Evolutionary conservation across 2,797 vertebrate genomes (phyloP).

Genomic region (Jordanella pulchra): DNA sequence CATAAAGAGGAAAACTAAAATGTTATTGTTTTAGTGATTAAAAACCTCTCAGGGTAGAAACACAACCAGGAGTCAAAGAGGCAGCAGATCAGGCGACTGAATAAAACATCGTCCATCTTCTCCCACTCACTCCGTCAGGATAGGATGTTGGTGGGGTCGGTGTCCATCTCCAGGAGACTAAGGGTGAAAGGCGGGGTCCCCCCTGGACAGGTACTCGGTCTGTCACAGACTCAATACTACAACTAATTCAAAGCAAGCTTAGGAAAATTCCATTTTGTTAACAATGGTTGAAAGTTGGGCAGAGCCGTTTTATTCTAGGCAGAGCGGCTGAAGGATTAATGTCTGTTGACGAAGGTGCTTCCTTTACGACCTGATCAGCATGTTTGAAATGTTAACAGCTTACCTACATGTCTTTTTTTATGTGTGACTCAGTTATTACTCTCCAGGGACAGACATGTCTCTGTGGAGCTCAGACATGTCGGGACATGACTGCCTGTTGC

Average conservation of each 20-base stretch:
- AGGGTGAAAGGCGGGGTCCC: no score
- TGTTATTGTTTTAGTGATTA: neutral
- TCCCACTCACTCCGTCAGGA: no score
- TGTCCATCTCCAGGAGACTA: no score
- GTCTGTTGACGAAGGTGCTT: neutral
- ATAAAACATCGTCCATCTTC: neutral
- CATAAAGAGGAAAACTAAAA: neutral
- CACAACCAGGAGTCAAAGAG: slow-evolving; percentile 6
- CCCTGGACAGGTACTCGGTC: no score
- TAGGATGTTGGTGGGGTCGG: no score
- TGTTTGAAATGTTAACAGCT: neutral
- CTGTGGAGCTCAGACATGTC: neutral
- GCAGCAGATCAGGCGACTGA: neutral
- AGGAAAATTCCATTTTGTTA: neutral
- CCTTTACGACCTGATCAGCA: neutral
- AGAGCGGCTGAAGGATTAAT: neutral
- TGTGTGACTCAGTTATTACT: neutral
- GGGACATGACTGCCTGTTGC: neutral
- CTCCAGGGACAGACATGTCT: neutral
- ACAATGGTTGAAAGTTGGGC: neutral
- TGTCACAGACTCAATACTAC: no score
- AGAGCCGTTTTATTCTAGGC: neutral
- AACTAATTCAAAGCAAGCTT: no score
- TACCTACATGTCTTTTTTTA: neutral
- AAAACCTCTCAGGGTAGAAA: slow-evolving; percentile 35